Evolutionary conservation across 2,113 vertebrate species (phyloP), one percentile per base, ranked within the genome.

Genomic region (Phrynosoma blainvillii): DNA sequence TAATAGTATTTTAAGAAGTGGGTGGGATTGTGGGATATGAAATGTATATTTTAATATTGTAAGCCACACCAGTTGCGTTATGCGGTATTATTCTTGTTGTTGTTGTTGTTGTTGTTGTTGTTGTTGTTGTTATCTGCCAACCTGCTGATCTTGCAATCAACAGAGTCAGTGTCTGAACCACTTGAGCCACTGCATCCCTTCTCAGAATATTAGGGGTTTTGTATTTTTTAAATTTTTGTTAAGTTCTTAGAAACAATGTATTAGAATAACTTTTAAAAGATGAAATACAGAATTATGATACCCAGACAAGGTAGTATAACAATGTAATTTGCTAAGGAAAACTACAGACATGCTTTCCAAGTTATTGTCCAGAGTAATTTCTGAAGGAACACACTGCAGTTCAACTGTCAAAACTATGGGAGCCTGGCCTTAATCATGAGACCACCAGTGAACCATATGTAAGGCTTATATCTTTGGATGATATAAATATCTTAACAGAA

Each of bases 331-430:
- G 10, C 59, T 66, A 68, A 21, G 3, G 9, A 2, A 32, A 87
- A 47, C 0, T 18, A n/a, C 3, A 0, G 30, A 5, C 13, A 59
- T 9, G 9, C 12, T 54, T 8, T 4, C 0, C 9, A 18, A 2
- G 7, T 4, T 27, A 3, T 18, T 0, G 5, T 27, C 65, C 32
- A 12, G 1, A 0, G 0, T 10, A 71, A 73, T n/a, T 3, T 21
- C 52, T 74, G 27, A 42, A 62, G 70, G 32, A 40, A 80, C 68
- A 21, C 6, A 5, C 20, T 27, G 21, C 52, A 12, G 16, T 71
- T 40, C 36, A 80, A 11, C 52, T n/a, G 10, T 16, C 71, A 56
- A 59, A 73, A 14, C 5, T 62, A 59, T 30, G 68, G 5, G 47
- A 73, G 2, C 13, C 16, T 77, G 5, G 18, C 23, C 12, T 27